A percentile compares a stretch with the other conserved stretches of the same genome.
Conservation (phyloP, 2,888 invertebrate genomes). For the Limenitis camilla region DNA sequence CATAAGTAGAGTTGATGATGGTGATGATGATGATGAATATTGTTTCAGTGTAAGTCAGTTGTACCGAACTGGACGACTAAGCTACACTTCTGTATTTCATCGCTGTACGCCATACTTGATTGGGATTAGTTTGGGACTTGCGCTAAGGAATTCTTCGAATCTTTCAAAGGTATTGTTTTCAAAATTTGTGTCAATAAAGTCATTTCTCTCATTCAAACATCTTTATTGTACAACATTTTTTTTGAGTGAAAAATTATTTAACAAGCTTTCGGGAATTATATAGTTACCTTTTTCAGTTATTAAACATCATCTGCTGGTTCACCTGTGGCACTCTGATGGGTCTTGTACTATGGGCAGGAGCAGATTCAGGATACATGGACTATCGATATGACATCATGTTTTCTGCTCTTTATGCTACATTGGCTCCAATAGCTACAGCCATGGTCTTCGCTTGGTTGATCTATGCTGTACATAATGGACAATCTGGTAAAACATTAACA, state of each 20-base stretch:
- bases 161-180: constrained; percentile 48
- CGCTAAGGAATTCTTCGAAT: constrained; percentile 59
- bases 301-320: constrained; percentile 72
- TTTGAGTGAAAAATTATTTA: too few relatives aligned
- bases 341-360: constrained; percentile 77
- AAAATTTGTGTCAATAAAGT: too few relatives aligned
- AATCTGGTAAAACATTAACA: constrained; percentile 53
- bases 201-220: too few relatives aligned
- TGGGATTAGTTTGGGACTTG: constrained; percentile 77
- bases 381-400: constrained; percentile 76
- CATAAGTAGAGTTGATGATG: too few relatives aligned
- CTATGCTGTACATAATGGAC: constrained; percentile 74
- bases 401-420: constrained; percentile 78
- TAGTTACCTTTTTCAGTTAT: constrained; percentile 43
- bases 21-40: background rate
- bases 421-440: constrained; percentile 78
- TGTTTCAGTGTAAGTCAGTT: constrained; percentile 77
- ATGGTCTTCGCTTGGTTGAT: constrained; percentile 78
- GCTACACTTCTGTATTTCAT: constrained; percentile 76
- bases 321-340: constrained; percentile 54
- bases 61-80: constrained; percentile 79
- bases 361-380: constrained; percentile 71
- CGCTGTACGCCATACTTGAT: constrained; percentile 79
- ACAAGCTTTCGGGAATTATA: too few relatives aligned
- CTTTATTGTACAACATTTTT: too few relatives aligned